Conservation (phyloP, 2,797 vertebrate species). For the Accipiter superciliosus region DNA sequence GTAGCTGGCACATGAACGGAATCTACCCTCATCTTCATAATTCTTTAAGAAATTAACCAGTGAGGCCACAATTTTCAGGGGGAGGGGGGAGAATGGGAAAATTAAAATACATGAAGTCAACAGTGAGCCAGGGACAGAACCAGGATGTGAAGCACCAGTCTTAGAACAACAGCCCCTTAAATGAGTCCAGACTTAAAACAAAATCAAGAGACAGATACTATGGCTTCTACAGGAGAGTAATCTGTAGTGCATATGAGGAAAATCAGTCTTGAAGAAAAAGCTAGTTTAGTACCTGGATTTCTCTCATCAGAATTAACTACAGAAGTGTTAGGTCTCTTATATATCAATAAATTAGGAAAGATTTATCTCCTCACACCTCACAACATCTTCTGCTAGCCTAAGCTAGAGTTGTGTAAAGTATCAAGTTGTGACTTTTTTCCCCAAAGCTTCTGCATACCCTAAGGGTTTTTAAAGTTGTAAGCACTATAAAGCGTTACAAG, state of each 20-base stretch:
- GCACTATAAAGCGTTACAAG: background rate
- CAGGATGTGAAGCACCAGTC: background rate
- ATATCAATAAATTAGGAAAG: background rate
- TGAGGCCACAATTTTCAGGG: background rate
- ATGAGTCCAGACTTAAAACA: background rate
- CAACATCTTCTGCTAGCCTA: background rate
- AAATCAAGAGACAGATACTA: background rate
- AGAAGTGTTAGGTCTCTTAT: background rate
- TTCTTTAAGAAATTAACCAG: background rate
- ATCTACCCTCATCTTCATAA: background rate
- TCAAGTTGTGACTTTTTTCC: background rate
- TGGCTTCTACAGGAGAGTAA: background rate
- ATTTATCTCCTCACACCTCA: background rate
- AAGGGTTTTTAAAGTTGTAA: background rate
- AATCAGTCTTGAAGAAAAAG: background rate
- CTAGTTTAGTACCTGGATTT: background rate
- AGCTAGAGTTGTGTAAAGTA: background rate
- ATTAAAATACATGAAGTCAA: background rate
- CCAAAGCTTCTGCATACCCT: background rate
- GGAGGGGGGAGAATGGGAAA: background rate
- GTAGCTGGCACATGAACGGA: background rate
- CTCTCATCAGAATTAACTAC: accelerated
- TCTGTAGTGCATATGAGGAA: accelerated
- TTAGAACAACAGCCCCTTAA: background rate
- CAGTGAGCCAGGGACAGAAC: background rate